Conservation (phyloP, 2,797 vertebrate genomes). For the Euthynnus affinis region DNA sequence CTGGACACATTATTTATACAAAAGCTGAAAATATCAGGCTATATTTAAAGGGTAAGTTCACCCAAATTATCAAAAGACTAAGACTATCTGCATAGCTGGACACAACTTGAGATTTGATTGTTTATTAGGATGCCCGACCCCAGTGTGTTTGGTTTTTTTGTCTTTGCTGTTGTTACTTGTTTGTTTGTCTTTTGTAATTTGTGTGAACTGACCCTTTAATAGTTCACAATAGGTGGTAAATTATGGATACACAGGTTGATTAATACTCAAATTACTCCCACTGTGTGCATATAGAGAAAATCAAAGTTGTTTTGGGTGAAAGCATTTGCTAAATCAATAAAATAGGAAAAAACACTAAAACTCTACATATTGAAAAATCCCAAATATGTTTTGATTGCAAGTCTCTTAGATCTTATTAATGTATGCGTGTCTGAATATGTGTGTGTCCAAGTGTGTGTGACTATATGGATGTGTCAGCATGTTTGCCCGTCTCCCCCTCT, state of each 20-base stretch:
- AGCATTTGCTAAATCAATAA: too few relatives aligned
- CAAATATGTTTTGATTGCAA: conserved; percentile 30
- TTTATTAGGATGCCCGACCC: too few relatives aligned
- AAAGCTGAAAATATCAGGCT: neutral
- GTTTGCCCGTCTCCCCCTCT: conserved; percentile 9
- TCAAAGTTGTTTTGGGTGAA: too few relatives aligned
- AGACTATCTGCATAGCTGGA: neutral
- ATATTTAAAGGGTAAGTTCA: neutral
- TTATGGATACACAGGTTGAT: neutral
- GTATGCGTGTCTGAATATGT: conserved; percentile 1
- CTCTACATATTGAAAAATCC: neutral
- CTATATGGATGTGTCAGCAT: conserved; percentile 37
- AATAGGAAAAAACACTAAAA: too few relatives aligned
- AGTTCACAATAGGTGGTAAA: neutral
- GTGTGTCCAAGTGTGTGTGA: conserved; percentile 23
- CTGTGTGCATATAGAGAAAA: neutral
- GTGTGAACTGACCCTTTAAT: neutral
- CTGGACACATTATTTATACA: neutral
- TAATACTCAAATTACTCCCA: neutral
- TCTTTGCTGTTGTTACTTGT: too few relatives aligned
- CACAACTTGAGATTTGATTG: neutral
- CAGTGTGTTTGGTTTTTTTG: too few relatives aligned
- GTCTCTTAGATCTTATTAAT: neutral
- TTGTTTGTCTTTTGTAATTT: too few relatives aligned
- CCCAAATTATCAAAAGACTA: too few relatives aligned